These are phyloP conservation scores for Clitarchus hookeri DNA, from an alignment of 2,888 invertebrate genomes.

Conservation along the genomic window DNA sequence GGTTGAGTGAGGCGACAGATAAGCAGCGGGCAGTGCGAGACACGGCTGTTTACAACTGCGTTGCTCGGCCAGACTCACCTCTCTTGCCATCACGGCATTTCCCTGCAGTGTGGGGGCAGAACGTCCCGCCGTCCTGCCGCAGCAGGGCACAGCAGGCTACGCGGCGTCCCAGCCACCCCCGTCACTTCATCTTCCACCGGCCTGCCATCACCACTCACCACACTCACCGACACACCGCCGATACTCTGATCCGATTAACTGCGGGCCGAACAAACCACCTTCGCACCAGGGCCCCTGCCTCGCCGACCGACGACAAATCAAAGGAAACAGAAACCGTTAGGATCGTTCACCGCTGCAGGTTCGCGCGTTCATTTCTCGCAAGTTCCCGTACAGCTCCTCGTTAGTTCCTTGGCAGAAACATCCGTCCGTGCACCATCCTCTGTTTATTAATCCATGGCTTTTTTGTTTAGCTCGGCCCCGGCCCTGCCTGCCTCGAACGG, in stretches of 20 bases:
- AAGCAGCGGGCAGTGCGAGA: background rate
- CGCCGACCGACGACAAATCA: background rate
- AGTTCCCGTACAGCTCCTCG: background rate
- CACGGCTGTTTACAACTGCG: background rate
- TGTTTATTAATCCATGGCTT: background rate
- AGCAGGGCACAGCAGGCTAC: constrained; percentile 27
- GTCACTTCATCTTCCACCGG: constrained; percentile 23
- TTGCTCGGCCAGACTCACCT: constrained; percentile 52
- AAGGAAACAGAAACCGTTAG: constrained; percentile 18
- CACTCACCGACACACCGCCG: background rate
- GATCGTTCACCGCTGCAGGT: background rate
- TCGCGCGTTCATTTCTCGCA: background rate
- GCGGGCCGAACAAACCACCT: constrained; percentile 17
- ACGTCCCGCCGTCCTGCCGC: constrained; percentile 34
- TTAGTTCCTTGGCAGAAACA: background rate
- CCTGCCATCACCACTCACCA: background rate
- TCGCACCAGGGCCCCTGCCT: background rate
- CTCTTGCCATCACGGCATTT: constrained; percentile 61
- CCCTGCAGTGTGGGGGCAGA: constrained; percentile 32
- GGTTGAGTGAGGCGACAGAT: no score
- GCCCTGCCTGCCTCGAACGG: constrained; percentile 44
- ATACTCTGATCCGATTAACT: background rate
- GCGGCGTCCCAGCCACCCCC: constrained; percentile 10
- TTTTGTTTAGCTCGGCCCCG: constrained; percentile 7
- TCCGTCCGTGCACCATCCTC: constrained; percentile 1